These are phyloP conservation scores for Ictalurus punctatus DNA, from an alignment of 2,113 vertebrate genomes.

Conservation along the genomic window DNA sequence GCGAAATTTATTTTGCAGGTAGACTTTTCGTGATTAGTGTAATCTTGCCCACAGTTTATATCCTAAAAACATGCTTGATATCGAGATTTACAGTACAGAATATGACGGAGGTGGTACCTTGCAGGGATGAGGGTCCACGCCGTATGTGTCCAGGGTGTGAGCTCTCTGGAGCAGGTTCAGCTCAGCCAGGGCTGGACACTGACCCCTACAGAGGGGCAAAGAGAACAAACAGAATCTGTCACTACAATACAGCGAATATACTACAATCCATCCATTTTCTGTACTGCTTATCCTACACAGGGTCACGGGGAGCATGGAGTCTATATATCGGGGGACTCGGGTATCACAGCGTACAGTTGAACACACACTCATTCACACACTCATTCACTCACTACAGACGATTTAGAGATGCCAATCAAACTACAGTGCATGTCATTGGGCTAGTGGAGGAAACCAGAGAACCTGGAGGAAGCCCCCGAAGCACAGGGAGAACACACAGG, in stretches of 20 bases:
- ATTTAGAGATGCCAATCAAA: no score
- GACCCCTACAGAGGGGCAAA: constrained; percentile 77
- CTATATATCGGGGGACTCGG: no score
- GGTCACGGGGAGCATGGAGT: no score
- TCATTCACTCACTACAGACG: no score
- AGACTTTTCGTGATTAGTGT: not conserved
- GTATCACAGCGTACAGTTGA: no score
- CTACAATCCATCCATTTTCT: no score
- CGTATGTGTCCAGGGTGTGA: constrained; percentile 92
- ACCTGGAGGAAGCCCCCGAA: no score
- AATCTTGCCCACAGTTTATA: not conserved
- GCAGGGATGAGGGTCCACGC: constrained; percentile 97
- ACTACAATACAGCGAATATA: not conserved
- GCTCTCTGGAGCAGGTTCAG: constrained; percentile 93
- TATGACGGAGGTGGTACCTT: constrained; percentile 77
- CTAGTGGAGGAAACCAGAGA: no score
- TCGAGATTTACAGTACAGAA: not conserved
- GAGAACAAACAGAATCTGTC: constrained; percentile 16
- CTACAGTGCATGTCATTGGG: no score
- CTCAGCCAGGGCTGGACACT: constrained; percentile 86
- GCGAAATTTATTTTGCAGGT: not conserved
- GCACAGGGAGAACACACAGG: no score
- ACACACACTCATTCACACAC: no score
- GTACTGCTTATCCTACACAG: no score
- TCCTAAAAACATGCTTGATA: not conserved